Evolutionary conservation across 2,888 invertebrate genomes (phyloP).

Genomic region (Stomorhina lunata): DNA sequence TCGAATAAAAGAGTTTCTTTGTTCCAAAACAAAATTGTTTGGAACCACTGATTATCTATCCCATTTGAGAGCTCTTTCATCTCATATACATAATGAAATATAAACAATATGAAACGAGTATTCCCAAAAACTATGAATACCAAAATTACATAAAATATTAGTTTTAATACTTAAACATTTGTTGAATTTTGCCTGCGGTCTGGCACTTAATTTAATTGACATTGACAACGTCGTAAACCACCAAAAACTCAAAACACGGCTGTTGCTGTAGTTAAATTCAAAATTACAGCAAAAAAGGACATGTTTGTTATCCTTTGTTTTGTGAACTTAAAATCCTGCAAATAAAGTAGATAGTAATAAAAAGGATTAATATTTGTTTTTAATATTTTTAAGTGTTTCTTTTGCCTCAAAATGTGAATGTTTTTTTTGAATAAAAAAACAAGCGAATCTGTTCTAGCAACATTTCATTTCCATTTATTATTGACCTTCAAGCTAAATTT

Average conservation of each 20-base stretch:
- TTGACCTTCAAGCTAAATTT: constrained; percentile 64
- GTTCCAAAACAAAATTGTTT: too few species aligned
- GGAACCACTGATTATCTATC: too few species aligned
- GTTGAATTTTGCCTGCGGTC: constrained; percentile 73
- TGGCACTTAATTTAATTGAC: constrained; percentile 80
- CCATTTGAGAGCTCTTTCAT: not conserved
- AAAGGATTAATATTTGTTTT: constrained; percentile 70
- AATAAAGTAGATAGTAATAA: constrained; percentile 31
- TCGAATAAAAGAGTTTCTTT: too few species aligned
- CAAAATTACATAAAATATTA: constrained; percentile 34
- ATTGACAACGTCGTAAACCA: constrained; percentile 75
- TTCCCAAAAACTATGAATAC: constrained; percentile 35
- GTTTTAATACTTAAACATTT: constrained; percentile 48
- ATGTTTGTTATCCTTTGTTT: constrained; percentile 66
- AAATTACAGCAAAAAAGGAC: constrained; percentile 28
- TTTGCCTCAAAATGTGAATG: constrained; percentile 32
- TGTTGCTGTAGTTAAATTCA: constrained; percentile 47
- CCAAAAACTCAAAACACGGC: constrained; percentile 12
- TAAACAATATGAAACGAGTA: not conserved
- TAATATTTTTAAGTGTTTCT: constrained; percentile 64
- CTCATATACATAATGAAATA: too few species aligned
- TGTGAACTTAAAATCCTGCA: constrained; percentile 32
- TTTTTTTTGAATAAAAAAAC: constrained; percentile 7
- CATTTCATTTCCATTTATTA: constrained; percentile 59
- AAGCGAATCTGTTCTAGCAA: constrained; percentile 8